Conservation (phyloP, 2,797 vertebrate species). For the Toxotes lorentzi region DNA sequence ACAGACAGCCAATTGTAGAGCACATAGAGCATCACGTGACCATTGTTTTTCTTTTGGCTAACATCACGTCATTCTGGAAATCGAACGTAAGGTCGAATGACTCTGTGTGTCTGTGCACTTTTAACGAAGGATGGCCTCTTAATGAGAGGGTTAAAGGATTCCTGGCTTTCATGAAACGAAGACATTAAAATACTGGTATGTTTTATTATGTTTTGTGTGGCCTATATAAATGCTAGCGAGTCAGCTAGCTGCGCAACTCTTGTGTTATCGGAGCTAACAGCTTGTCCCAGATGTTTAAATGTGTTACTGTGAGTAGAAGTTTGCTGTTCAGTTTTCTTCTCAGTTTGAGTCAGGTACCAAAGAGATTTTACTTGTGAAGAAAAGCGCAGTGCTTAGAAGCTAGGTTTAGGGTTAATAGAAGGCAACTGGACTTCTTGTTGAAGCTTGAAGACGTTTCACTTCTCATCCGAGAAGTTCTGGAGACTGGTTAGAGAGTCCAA, state of each 20-base stretch:
- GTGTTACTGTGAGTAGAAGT: neutral
- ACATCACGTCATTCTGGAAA: constrained; percentile 43
- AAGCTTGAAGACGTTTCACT: too few relatives aligned
- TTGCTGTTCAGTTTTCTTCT: neutral
- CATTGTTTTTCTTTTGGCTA: constrained; percentile 74
- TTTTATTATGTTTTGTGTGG: constrained; percentile 14
- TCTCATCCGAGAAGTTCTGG: too few relatives aligned
- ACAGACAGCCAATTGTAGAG: constrained; percentile 61
- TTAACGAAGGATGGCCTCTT: neutral
- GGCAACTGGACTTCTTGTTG: too few relatives aligned
- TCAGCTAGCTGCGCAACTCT: constrained; percentile 38
- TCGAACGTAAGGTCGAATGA: constrained; percentile 25
- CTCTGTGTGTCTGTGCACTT: neutral
- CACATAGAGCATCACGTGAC: constrained; percentile 49
- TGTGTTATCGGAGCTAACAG: constrained; percentile 24
- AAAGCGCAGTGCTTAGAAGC: neutral
- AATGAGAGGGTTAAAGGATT: neutral
- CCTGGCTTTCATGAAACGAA: neutral
- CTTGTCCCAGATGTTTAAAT: constrained; percentile 17
- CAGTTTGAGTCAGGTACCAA: neutral
- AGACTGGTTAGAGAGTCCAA: too few relatives aligned
- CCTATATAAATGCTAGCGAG: constrained; percentile 10
- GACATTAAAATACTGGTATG: constrained; percentile 56
- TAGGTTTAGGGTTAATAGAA: neutral
- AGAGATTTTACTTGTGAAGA: neutral